A percentile compares a stretch with the other conserved stretches of the same genome.
These are phyloP conservation scores for Halcyon leucocephala DNA, from an alignment of 2,797 vertebrate genomes.

Conservation along the genomic window DNA sequence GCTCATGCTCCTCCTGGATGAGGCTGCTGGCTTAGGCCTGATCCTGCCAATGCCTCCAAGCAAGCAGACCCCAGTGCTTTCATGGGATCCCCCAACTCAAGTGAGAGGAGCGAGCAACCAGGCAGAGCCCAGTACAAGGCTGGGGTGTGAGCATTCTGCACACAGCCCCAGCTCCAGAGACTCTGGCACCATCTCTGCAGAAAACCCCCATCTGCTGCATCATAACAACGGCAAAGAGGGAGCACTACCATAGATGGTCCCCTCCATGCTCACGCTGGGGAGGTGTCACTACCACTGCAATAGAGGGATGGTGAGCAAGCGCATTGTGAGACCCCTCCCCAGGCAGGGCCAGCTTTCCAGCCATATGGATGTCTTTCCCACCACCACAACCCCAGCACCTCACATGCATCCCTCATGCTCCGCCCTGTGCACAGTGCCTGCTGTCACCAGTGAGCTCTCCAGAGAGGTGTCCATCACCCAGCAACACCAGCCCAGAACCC, in stretches of 20 bases:
- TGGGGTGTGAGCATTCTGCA: neutral
- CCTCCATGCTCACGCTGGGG: rapidly evolving
- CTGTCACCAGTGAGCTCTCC: neutral
- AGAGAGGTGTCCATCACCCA: rapidly evolving
- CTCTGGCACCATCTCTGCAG: neutral
- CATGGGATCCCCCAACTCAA: neutral
- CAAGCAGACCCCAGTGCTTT: neutral
- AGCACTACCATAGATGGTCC: neutral
- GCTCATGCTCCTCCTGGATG: neutral
- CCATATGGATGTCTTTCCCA: neutral
- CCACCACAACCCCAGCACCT: neutral
- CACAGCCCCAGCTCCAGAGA: rapidly evolving
- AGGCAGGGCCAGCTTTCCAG: neutral
- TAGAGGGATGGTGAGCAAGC: neutral
- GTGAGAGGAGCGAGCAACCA: neutral
- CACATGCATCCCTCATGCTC: neutral
- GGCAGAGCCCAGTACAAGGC: neutral
- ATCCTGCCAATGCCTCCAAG: neutral
- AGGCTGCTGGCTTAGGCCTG: neutral
- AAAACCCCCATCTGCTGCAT: neutral
- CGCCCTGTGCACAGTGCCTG: rapidly evolving
- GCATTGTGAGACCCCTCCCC: neutral
- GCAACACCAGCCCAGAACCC: neutral
- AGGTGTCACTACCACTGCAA: neutral
- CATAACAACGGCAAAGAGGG: neutral